Percentiles rank a stretch among this genome's conserved stretches.
Evolutionary conservation across 1,140 invertebrate species (phyloP).

Genomic region (Cydia strobilella): DNA sequence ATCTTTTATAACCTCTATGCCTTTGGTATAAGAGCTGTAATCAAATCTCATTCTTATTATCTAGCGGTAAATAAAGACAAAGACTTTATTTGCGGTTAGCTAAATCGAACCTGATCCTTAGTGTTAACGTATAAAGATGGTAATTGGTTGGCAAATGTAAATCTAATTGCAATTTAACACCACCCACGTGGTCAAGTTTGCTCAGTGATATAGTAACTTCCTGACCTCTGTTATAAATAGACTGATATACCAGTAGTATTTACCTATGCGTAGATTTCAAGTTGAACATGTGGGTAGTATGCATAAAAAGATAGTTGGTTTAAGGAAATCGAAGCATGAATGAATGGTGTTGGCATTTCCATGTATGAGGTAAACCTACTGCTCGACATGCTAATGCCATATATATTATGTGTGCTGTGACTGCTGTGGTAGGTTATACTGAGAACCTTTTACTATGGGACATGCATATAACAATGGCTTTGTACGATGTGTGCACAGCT

Average conservation of each 20-base stretch:
- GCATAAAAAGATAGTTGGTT: not conserved
- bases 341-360: not conserved
- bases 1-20: not conserved
- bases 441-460: no score
- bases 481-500: no score
- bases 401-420: no score
- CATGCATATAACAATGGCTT: no score
- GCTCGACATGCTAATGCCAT: no score
- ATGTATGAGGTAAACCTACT: no score
- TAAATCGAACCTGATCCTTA: not conserved
- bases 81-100: not conserved
- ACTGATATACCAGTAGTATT: not conserved
- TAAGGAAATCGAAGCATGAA: not conserved
- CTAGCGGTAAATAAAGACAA: not conserved
- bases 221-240: not conserved
- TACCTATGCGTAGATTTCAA: constrained; percentile 5
- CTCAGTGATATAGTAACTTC: not conserved
- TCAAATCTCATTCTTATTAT: not conserved
- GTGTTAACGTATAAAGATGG: not conserved
- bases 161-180: not conserved
- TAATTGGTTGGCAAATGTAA: not conserved
- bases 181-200: constrained; percentile 21
- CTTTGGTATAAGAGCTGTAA: not conserved
- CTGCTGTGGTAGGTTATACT: no score
- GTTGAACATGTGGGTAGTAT: not conserved